Evolutionary conservation across 2,113 vertebrate species (phyloP), one percentile per base, ranked within the genome.

Genomic region (Lanius ludovicianus): DNA sequence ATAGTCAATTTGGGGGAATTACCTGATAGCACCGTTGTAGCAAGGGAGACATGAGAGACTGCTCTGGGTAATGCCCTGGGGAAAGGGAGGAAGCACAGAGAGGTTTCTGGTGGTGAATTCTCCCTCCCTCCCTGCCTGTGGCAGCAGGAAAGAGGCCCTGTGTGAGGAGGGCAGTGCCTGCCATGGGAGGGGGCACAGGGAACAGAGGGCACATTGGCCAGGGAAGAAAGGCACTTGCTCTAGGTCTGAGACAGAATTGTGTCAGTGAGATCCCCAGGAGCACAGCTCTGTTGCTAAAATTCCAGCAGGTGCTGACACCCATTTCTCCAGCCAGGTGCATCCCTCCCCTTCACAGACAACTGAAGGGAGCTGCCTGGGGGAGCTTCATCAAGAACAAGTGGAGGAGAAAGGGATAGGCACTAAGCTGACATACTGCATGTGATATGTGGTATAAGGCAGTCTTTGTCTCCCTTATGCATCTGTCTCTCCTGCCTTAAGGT

Each of bases 1-100:
- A 22, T 0, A 46, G 89, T 87, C 84, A 73, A 10, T 63, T 63
- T 76, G 95, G 70, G 79, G 86, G 92, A 91, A 95, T 90, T 39
- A 84, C 64, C 78, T 42, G 60, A 79, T 3, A 73, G 83, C 52
- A n/a, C 13, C 22, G 81, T 24, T 64, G 68, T 1, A 71, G 53
- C 46, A 59, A 31, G 50, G 68, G 50, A 69, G 24, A 24, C 57
- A 20, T 0, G 68, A 79, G 65, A 39, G 59, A 11, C 7, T 64
- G 39, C 57, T 68, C 25, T n/a, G 68, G n/a, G 44, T 4, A 31
- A 50, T 25, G 23, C 57, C 42, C 52, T 52, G 74, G 42, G 74
- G 42, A 57, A 57, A 67, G 33, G 68, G 39, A 63, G 35, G 82
- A 62, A 37, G 73, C 53, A n/a, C 76, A 28, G 64, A 41, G 42